These are phyloP conservation scores for Dioctria rufipes DNA, from an alignment of 2,888 invertebrate species.

Conservation along the genomic window DNA sequence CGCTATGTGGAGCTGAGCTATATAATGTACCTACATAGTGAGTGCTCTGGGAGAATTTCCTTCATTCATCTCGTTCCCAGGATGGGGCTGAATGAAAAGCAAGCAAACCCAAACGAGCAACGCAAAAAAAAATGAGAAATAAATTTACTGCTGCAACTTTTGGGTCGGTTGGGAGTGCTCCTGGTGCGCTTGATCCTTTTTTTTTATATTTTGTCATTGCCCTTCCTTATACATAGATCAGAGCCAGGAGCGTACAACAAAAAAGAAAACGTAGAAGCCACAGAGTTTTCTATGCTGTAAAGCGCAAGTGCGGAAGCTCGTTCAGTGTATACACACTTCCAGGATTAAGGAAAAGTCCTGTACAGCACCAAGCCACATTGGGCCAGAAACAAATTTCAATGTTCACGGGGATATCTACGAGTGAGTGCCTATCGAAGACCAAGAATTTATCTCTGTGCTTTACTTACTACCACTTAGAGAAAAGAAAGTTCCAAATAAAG, in stretches of 20 bases:
- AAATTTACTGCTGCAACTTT: conserved; percentile 23
- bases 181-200: conserved; percentile 44
- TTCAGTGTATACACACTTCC: not conserved
- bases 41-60: not conserved
- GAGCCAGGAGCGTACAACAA: not conserved
- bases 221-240: not conserved
- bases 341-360: conserved; percentile 13
- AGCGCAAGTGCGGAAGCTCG: conserved; percentile 57
- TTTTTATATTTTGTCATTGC: not conserved
- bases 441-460: not conserved
- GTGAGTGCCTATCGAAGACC: conserved; percentile 34
- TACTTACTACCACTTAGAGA: not conserved
- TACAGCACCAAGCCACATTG: conserved; percentile 13
- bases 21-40: no score
- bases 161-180: conserved; percentile 9
- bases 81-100: not conserved
- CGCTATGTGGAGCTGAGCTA: not conserved
- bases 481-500: conserved; percentile 1
- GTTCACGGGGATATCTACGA: conserved; percentile 37
- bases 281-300: conserved; percentile 1
- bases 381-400: conserved; percentile 36
- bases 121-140: not conserved
- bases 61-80: conserved; percentile 19
- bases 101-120: conserved; percentile 25
- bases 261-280: conserved; percentile 13